Evolutionary conservation across 2,797 vertebrate genomes (phyloP), one percentile per base, ranked within the genome.

Genomic region (Hypotaenidia philippensis): DNA sequence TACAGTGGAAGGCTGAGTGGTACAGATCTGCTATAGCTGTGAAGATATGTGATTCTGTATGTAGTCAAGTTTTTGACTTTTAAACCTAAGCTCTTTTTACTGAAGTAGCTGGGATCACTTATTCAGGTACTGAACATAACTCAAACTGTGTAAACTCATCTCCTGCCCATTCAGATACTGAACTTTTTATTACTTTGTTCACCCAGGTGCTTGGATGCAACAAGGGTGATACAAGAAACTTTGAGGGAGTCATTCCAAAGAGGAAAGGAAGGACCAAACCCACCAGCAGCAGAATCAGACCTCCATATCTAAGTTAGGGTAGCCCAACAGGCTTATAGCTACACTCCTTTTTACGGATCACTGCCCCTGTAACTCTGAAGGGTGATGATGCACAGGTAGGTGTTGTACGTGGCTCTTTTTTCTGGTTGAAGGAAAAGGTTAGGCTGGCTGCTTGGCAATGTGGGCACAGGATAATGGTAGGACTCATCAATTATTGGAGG

Each of bases 91-190:
- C 5, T 52, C 27, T 49, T 60, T 57, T 31, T 78, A 18, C 5
- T 41, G 23, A 5, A 59, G 21, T 32, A 53, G 10, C 3, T 44
- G 29, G 5, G 16, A 41, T 76, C 16, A 22, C 14, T 64, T 64
- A 41, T 41, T 64, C 17, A 57, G 10, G 5, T 75, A 21, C 10
- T 27, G 22, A 41, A 36, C 11, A 49, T 57, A 45, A 57, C n/a
- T 27, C 40, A 10, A 72, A 57, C 11, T 9, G 10, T 52, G 17
- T 27, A 65, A 76, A 7, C 77, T 72, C 25, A 27, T 8, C 6
- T 45, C 11, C 14, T 29, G 4, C 4, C 16, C 20, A 23, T 0
- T 2, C 16, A 19, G 36, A 40, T 19, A 40, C 1, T 0, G 3
- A 52, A 55, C 31, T 21, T 50, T 63, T 9, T 50, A 36, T 6